A percentile compares a stretch with the other conserved stretches of the same genome.
Conservation (phyloP, 53 echinoderm and acorn worm species). For the Actinopyga echinites region DNA sequence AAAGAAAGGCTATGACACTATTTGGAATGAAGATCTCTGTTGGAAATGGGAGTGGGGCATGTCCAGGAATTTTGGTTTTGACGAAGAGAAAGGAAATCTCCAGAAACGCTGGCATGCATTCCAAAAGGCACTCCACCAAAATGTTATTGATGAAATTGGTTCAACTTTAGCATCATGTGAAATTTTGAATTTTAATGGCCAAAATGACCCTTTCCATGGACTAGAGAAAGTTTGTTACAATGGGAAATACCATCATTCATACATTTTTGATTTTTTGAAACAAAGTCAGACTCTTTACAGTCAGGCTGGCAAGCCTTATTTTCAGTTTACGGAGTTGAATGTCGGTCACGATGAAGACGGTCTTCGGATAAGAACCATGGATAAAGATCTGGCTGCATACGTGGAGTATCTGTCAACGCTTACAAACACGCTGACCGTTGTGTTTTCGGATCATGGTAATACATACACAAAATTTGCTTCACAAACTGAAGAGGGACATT, state of each 20-base stretch:
- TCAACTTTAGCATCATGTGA: slow-evolving; percentile 78
- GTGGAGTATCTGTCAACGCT: slow-evolving; percentile 53
- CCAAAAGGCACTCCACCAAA: slow-evolving; percentile 31
- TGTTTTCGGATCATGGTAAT: slow-evolving; percentile 88
- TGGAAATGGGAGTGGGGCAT: slow-evolving; percentile 96
- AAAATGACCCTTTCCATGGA: slow-evolving; percentile 83
- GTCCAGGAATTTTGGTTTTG: slow-evolving; percentile 73
- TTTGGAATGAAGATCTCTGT: slow-evolving; percentile 84
- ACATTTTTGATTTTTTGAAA: slow-evolving; percentile 63
- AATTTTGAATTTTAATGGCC: slow-evolving; percentile 67
- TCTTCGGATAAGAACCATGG: slow-evolving; percentile 69
- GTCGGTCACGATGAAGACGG: slow-evolving; percentile 74
- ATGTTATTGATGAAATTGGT: slow-evolving; percentile 69
- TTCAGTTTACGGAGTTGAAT: slow-evolving; percentile 69
- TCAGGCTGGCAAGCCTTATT: slow-evolving; percentile 49
- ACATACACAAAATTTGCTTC: slow-evolving; percentile 70
- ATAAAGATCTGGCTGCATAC: slow-evolving; percentile 64
- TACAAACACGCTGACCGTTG: slow-evolving; percentile 70
- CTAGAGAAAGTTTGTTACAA: slow-evolving; percentile 77
- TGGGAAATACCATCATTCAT: slow-evolving; percentile 73
- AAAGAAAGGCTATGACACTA: slow-evolving; percentile 66
- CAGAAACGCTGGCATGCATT: slow-evolving; percentile 71
- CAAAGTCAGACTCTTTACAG: slow-evolving; percentile 44
- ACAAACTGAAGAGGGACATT: slow-evolving; percentile 64
- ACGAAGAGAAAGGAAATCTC: slow-evolving; percentile 42